Evolutionary conservation across 1,140 invertebrate genomes (phyloP).

Genomic region (Drosophila rufa): DNA sequence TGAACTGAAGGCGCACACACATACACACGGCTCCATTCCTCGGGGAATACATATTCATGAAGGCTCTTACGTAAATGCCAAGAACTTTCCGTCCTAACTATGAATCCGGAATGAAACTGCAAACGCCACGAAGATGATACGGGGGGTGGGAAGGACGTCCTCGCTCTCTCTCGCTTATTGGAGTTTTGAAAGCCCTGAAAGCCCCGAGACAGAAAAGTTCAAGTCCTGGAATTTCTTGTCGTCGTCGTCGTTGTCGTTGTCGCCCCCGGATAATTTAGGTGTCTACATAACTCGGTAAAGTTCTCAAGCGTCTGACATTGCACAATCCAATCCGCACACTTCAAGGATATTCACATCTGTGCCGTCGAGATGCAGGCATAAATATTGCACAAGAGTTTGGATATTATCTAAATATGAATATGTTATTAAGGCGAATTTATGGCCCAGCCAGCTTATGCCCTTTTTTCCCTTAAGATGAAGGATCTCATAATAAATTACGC

Average conservation of each 20-base stretch:
- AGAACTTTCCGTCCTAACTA: slow-evolving; percentile 33
- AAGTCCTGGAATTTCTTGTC: slow-evolving; percentile 24
- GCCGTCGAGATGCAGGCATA: slow-evolving; percentile 25
- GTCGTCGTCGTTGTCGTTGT: slow-evolving; percentile 5
- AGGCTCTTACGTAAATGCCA: slow-evolving; percentile 41
- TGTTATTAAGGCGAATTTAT: slow-evolving; percentile 76
- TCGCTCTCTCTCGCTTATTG: slow-evolving; percentile 5
- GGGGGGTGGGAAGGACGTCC: not conserved
- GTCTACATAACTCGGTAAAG: slow-evolving; percentile 29
- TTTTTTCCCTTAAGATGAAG: slow-evolving; percentile 37
- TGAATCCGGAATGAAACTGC: slow-evolving; percentile 34
- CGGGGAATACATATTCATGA: slow-evolving; percentile 55
- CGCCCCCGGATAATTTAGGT: slow-evolving; percentile 26
- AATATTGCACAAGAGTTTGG: slow-evolving; percentile 50
- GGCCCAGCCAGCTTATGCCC: slow-evolving; percentile 29
- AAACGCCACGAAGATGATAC: slow-evolving; percentile 18
- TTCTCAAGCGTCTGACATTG: slow-evolving; percentile 17
- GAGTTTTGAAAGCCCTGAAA: slow-evolving; percentile 15
- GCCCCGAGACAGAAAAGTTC: slow-evolving; percentile 10
- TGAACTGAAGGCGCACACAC: slow-evolving; percentile 22
- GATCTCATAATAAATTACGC: slow-evolving; percentile 56
- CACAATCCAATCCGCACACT: slow-evolving; percentile 12
- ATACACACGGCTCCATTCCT: slow-evolving; percentile 12
- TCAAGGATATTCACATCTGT: slow-evolving; percentile 21
- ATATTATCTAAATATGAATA: slow-evolving; percentile 78